phyloP scores from a whole-genome alignment of 2,113 vertebrate species.

The Emberiza fucata region DNA sequence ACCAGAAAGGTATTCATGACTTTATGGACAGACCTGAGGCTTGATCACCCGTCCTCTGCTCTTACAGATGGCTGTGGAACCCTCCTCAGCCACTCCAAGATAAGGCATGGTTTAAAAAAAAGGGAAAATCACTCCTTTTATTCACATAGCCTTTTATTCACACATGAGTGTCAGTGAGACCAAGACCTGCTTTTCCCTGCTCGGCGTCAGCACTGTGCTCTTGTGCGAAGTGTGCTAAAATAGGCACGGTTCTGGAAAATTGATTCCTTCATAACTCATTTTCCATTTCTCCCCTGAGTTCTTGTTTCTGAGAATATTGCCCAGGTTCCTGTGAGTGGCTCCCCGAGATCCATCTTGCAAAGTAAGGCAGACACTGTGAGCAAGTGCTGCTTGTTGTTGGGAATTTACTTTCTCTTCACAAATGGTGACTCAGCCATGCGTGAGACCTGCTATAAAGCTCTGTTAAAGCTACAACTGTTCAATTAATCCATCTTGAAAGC shows the following conservation, averaged over 20 bases:
- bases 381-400: background rate
- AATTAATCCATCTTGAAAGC: background rate
- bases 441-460: background rate
- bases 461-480: background rate
- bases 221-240: background rate
- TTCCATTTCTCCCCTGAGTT: background rate
- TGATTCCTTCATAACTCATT: background rate
- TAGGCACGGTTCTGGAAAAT: background rate
- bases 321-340: background rate
- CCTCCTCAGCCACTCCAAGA: background rate
- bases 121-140: background rate
- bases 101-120: background rate
- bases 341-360: background rate
- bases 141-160: background rate
- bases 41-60: background rate
- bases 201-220: rapidly evolving
- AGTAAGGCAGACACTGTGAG: background rate
- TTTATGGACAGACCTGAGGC: background rate
- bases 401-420: background rate
- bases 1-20: background rate
- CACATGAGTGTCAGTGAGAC: rapidly evolving
- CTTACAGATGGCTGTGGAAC: background rate
- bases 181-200: background rate
- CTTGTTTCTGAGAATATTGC: background rate
- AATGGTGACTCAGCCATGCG: background rate